These are phyloP conservation scores for Orius insidiosus DNA, from an alignment of 1,140 invertebrate genomes.

Conservation along the genomic window DNA sequence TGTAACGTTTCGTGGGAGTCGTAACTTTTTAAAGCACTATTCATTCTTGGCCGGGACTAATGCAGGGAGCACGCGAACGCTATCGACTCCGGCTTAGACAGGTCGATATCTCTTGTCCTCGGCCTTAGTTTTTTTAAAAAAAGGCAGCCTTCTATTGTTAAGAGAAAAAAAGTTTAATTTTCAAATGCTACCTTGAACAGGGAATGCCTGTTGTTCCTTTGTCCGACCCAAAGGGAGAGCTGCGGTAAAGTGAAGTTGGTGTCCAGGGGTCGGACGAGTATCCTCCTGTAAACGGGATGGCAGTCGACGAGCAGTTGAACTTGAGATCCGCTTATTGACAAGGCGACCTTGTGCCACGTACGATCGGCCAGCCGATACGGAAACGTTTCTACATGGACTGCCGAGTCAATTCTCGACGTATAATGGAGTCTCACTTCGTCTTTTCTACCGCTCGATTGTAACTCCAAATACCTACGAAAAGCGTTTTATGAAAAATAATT, in stretches of 20 bases:
- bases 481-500: background rate
- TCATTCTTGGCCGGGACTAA: too few species aligned
- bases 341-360: constrained; percentile 67
- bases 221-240: constrained; percentile 67
- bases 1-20: too few species aligned
- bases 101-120: too few species aligned
- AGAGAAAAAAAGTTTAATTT: too few species aligned
- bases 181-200: constrained; percentile 59
- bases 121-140: too few species aligned
- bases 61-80: too few species aligned
- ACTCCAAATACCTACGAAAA: constrained; percentile 56
- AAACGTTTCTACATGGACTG: constrained; percentile 65
- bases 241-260: constrained; percentile 51
- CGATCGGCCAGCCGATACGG: constrained; percentile 68
- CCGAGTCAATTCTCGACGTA: constrained; percentile 30
- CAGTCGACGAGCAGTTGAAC: constrained; percentile 73
- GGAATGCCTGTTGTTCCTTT: constrained; percentile 67
- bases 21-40: too few species aligned
- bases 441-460: constrained; percentile 75
- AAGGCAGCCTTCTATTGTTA: too few species aligned
- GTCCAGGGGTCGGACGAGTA: constrained; percentile 43
- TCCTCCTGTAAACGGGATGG: constrained; percentile 59
- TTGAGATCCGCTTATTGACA: constrained; percentile 63
- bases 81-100: too few species aligned
- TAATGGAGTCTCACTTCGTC: constrained; percentile 68